These are phyloP conservation scores for Stenolophus ochropezus DNA, from an alignment of 2,888 invertebrate species.

Conservation along the genomic window DNA sequence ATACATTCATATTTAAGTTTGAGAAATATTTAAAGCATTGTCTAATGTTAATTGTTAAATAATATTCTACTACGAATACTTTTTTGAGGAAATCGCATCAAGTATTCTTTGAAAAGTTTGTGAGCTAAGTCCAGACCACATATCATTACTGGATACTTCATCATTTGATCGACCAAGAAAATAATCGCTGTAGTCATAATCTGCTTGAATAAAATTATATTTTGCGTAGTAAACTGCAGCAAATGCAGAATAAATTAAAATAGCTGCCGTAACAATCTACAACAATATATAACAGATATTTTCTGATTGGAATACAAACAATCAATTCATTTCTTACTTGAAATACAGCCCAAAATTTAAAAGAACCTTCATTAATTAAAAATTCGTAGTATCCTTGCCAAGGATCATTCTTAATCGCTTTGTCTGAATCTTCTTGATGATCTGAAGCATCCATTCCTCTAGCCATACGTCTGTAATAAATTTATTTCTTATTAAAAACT, in stretches of 20 bases:
- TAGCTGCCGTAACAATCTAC: slow-evolving; percentile 86
- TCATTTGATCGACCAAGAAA: slow-evolving; percentile 80
- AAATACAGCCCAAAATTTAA: slow-evolving; percentile 92
- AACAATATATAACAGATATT: slow-evolving; percentile 63
- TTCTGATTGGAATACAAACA: not conserved
- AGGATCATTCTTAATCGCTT: slow-evolving; percentile 81
- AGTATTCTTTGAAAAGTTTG: slow-evolving; percentile 81
- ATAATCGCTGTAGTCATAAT: slow-evolving; percentile 84
- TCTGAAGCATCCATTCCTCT: slow-evolving; percentile 74
- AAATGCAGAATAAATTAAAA: slow-evolving; percentile 88
- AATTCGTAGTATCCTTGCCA: slow-evolving; percentile 91
- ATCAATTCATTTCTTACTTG: slow-evolving; percentile 76
- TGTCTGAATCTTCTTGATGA: slow-evolving; percentile 67
- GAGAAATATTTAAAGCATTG: not conserved
- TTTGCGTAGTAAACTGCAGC: slow-evolving; percentile 92
- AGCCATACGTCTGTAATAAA: slow-evolving; percentile 61
- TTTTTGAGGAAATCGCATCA: slow-evolving; percentile 75
- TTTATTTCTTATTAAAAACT: not conserved
- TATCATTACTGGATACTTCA: slow-evolving; percentile 71
- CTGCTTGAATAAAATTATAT: slow-evolving; percentile 87
- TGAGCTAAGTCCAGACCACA: slow-evolving; percentile 77
- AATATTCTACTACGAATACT: slow-evolving; percentile 69
- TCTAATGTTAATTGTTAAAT: not conserved
- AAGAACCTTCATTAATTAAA: slow-evolving; percentile 90
- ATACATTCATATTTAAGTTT: not conserved